Evolutionary conservation across 1,140 invertebrate genomes (phyloP), one percentile per base, ranked within the genome.

Genomic region (Rhopalosiphum maidis): DNA sequence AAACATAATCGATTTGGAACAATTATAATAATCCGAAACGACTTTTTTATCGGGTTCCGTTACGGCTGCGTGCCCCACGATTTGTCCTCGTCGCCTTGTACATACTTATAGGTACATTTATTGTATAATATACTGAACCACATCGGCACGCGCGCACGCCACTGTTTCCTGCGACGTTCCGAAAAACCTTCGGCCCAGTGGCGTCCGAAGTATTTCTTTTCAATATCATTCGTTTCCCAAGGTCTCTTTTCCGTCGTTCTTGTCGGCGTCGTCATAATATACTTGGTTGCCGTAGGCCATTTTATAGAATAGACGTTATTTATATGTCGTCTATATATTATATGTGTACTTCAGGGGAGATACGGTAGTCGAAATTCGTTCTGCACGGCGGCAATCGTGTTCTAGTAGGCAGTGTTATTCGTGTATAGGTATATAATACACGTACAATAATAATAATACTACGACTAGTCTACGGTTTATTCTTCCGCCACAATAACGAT

Each of bases 341-440:
- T 68, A n/a, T n/a, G 60, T 77, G 8, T n/a, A 68, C 60, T n/a
- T 4, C 30, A 18, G 30, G 60, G 60, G 60, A 85, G 37, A 86
- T 43, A 30, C 85, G 43, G 85, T 46, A 86, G 85, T 86, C 9
- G 87, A 89, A 91, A 91, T 91, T 91, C 60, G 90, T 91, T 91
- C 90, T 83, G 90, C 90, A 51, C 90, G 90, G 43, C 25, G 55
- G 68, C 54, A 37, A 35, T 68, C 89, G 51, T 22, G 22, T 55
- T 37, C 41, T 51, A 60, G 35, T n/a, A 90, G n/a, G 51, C n/a
- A 35, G 55, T 60, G 30, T n/a, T 77, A n/a, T 77, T 77, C 30
- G 35, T 37, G 41, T 37, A 22, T 7, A 83, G 6, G 18, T 83
- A 83, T 77, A 83, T 11, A 41, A 22, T 77, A 77, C 60, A n/a